phyloP scores from a whole-genome alignment of 2,888 invertebrate genomes.

The Artemia sp. region DNA sequence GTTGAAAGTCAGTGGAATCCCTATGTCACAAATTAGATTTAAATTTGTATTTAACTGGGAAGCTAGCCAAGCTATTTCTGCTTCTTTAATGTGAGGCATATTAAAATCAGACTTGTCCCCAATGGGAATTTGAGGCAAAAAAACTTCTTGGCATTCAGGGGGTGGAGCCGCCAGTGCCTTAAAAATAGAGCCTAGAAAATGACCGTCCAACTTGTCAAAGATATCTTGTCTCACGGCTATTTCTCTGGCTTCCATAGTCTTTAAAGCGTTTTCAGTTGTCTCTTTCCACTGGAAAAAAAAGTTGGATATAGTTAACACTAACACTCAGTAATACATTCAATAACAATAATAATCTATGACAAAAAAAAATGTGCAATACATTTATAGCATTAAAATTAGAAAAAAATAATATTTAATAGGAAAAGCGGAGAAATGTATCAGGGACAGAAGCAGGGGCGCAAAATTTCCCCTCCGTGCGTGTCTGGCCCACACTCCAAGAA shows the following conservation, averaged over 20 bases:
- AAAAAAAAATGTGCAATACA: too few relatives aligned
- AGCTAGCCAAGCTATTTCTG: not conserved
- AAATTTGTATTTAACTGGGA: conserved; percentile 1
- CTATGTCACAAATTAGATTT: not conserved
- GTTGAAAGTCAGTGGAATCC: not conserved
- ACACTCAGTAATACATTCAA: too few relatives aligned
- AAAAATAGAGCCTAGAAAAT: not conserved
- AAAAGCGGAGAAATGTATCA: too few relatives aligned
- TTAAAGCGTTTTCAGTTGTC: not conserved
- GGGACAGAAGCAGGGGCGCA: too few relatives aligned
- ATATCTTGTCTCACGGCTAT: not conserved
- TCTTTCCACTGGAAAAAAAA: not conserved
- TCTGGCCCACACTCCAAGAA: too few relatives aligned
- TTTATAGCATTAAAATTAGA: too few relatives aligned
- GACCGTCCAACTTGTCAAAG: not conserved
- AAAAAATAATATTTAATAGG: too few relatives aligned
- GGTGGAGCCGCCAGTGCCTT: not conserved
- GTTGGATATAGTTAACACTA: too few relatives aligned
- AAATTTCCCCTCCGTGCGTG: too few relatives aligned
- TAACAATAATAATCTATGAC: too few relatives aligned
- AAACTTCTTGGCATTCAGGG: not conserved
- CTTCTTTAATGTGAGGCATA: not conserved
- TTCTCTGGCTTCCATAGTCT: not conserved
- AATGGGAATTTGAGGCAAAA: not conserved
- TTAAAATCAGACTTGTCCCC: not conserved